These are phyloP conservation scores for Dendrocincla fuliginosa DNA, from an alignment of 2,797 vertebrate species.

Conservation along the genomic window DNA sequence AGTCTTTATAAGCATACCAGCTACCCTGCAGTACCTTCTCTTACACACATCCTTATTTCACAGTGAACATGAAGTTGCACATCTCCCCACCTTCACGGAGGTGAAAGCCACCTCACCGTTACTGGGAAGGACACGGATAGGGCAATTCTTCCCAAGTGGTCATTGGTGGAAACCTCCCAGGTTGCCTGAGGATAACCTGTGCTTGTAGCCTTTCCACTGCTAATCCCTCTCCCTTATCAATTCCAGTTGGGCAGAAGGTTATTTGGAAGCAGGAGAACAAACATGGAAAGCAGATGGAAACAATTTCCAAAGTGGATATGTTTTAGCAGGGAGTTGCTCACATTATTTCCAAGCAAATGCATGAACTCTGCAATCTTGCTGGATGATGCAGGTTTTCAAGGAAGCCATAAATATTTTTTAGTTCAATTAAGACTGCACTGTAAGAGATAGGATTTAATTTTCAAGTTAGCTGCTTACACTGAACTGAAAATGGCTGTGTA, in stretches of 20 bases:
- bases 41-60: background rate
- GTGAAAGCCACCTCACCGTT: background rate
- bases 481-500: background rate
- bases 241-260: background rate
- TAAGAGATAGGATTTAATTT: slow-evolving; percentile 3
- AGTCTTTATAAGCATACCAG: background rate
- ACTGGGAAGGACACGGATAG: background rate
- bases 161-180: background rate
- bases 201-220: background rate
- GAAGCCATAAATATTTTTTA: background rate
- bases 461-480: background rate
- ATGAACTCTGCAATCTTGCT: background rate
- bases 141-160: background rate
- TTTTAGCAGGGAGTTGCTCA: background rate
- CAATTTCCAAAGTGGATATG: background rate
- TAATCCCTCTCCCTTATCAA: background rate
- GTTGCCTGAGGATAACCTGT: background rate
- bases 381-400: background rate
- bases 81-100: background rate
- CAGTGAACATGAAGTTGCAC: background rate
- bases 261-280: background rate
- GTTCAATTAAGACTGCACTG: background rate
- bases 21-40: background rate
- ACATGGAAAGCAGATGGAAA: background rate
- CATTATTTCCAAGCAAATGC: background rate